Percentiles rank a stretch among this genome's conserved stretches.
These are phyloP conservation scores for Bradypus variegatus DNA, from an alignment of 2,797 vertebrate genomes.

Conservation along the genomic window DNA sequence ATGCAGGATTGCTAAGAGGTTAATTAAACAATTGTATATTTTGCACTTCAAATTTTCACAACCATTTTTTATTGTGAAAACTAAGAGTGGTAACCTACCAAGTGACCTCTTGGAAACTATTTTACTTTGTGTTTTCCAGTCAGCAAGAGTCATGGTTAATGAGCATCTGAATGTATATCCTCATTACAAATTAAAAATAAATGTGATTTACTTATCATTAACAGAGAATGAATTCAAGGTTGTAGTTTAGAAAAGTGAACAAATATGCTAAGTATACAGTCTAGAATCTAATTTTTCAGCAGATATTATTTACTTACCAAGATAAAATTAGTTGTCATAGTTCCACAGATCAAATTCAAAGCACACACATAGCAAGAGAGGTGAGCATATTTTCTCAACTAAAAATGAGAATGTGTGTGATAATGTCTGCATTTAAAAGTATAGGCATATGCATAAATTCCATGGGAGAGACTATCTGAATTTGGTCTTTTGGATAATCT, in stretches of 20 bases:
- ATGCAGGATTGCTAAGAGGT: background rate
- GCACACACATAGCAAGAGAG: background rate
- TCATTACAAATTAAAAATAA: background rate
- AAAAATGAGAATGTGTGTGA: background rate
- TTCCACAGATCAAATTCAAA: background rate
- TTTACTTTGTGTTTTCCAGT: constrained; percentile 19
- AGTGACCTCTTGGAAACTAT: background rate
- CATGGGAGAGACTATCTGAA: background rate
- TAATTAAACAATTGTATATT: constrained; percentile 12
- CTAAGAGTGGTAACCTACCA: constrained; percentile 31
- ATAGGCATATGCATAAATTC: background rate
- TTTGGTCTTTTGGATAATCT: background rate
- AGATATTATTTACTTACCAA: constrained; percentile 41
- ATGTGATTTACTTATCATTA: constrained; percentile 41
- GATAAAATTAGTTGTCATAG: background rate
- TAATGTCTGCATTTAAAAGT: background rate
- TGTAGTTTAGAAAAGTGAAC: background rate
- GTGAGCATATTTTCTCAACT: background rate
- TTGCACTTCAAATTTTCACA: constrained; percentile 53
- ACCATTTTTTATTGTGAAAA: constrained; percentile 41
- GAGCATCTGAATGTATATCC: background rate
- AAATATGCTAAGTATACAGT: background rate
- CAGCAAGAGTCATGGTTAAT: background rate
- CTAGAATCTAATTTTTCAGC: constrained; percentile 32
- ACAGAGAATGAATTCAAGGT: background rate